Evolutionary conservation across 2,888 invertebrate species (phyloP), one percentile per base, ranked within the genome.

Genomic region (Aproaerema taeniolella): DNA sequence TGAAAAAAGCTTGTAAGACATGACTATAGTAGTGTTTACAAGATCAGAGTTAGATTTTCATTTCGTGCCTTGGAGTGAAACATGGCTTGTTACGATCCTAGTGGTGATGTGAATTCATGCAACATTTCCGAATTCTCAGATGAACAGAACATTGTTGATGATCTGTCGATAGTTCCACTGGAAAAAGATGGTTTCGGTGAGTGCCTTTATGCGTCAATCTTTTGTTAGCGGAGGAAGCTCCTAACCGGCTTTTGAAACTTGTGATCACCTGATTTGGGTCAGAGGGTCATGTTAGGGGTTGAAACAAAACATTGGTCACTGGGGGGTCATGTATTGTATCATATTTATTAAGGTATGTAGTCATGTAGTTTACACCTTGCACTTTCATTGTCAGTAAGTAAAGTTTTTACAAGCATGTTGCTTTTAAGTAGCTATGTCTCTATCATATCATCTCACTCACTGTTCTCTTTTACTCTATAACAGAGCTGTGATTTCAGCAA

Each of bases 161-260:
- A 95, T 85, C 90, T 94, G 45, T 93, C 94, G 49, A 93, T 95
- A 62, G 92, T 96, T 79, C 95, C 96, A 39, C 92, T 96, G 65
- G 91, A 92, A 75, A 94, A 93, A 79, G 95, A 95, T 76, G 95
- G 94, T 78, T 95, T 95, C 88, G 95, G 95, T 95, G 87, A 90
- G 90, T 77, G 16, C 12, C 12, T 16, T 20, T n/a, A n/a, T n/a
- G n/a, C n/a, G n/a, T n/a, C n/a, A n/a, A n/a, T n/a, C n/a, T n/a
- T n/a, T n/a, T n/a, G n/a, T n/a, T n/a, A n/a, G n/a, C n/a, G n/a
- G n/a, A n/a, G n/a, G n/a, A n/a, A n/a, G n/a, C n/a, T n/a, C n/a
- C n/a, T n/a, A n/a, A n/a, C n/a, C n/a, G n/a, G n/a, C n/a, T n/a
- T n/a, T n/a, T n/a, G n/a, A n/a, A n/a, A n/a, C n/a, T n/a, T n/a